Evolutionary conservation across 2,888 invertebrate genomes (phyloP).

Genomic region (Eilema sororculum): DNA sequence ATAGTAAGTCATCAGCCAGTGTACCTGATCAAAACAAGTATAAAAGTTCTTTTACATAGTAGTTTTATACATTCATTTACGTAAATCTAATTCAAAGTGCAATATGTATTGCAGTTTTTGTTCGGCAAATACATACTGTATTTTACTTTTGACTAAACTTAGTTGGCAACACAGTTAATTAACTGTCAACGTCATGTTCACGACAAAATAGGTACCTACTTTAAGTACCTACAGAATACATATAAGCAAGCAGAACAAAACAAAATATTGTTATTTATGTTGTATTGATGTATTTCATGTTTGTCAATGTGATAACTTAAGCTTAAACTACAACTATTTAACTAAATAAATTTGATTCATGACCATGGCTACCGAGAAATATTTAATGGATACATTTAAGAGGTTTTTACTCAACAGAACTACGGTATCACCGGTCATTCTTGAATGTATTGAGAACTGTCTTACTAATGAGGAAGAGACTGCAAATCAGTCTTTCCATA

Average conservation of each 20-base stretch:
- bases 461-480: slow-evolving; percentile 67
- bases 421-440: slow-evolving; percentile 54
- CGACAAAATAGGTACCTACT: too few species aligned
- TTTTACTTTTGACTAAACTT: too few species aligned
- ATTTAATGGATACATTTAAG: slow-evolving; percentile 88
- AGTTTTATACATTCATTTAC: too few species aligned
- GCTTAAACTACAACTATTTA: neutral
- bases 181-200: too few species aligned
- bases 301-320: neutral
- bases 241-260: neutral
- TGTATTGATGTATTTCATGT: neutral
- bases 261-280: neutral
- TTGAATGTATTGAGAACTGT: slow-evolving; percentile 69
- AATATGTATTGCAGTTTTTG: too few species aligned
- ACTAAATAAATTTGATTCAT: neutral
- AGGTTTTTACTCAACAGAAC: slow-evolving; percentile 92
- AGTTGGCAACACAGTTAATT: too few species aligned
- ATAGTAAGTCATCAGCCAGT: too few species aligned
- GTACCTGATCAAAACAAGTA: too few species aligned
- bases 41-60: too few species aligned
- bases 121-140: too few species aligned
- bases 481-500: slow-evolving; percentile 73
- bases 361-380: slow-evolving; percentile 31
- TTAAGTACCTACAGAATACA: too few species aligned
- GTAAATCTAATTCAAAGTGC: too few species aligned